Evolutionary conservation across 2,888 invertebrate genomes (phyloP).

Genomic region (Petrophora chlorosata): DNA sequence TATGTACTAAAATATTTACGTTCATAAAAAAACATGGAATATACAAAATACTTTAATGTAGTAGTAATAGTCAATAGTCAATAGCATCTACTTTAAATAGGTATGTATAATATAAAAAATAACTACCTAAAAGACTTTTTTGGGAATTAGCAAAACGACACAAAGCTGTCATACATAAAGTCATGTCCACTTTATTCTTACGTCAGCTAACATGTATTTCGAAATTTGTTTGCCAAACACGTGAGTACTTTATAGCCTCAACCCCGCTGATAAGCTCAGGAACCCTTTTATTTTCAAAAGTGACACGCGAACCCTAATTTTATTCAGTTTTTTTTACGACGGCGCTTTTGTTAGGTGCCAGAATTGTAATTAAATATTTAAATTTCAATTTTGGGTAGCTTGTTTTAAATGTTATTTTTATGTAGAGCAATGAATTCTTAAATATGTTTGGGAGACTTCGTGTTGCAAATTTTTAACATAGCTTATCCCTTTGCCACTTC

Average conservation of each 20-base stretch:
- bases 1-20: too few species aligned
- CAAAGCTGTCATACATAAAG: too few species aligned
- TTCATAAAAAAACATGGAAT: too few species aligned
- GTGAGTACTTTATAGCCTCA: slow-evolving; percentile 63
- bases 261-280: slow-evolving; percentile 43
- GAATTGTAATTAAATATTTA: slow-evolving; percentile 34
- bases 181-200: slow-evolving; percentile 42
- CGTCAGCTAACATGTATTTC: slow-evolving; percentile 46
- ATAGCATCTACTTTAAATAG: too few species aligned
- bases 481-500: too few species aligned
- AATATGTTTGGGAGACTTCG: background rate
- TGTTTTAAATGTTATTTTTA: slow-evolving; percentile 11
- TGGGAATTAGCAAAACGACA: too few species aligned
- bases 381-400: slow-evolving; percentile 13
- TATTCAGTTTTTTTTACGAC: slow-evolving; percentile 39
- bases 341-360: slow-evolving; percentile 15
- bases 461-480: background rate
- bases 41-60: too few species aligned
- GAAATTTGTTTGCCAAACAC: slow-evolving; percentile 61
- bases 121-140: too few species aligned
- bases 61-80: too few species aligned
- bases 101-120: too few species aligned
- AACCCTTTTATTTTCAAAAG: slow-evolving; percentile 37
- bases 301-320: slow-evolving; percentile 49
- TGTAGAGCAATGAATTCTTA: slow-evolving; percentile 8